A percentile compares a stretch with the other conserved stretches of the same genome.
phyloP scores from a whole-genome alignment of 2,113 vertebrate species.

The Bubo scandiacus region DNA sequence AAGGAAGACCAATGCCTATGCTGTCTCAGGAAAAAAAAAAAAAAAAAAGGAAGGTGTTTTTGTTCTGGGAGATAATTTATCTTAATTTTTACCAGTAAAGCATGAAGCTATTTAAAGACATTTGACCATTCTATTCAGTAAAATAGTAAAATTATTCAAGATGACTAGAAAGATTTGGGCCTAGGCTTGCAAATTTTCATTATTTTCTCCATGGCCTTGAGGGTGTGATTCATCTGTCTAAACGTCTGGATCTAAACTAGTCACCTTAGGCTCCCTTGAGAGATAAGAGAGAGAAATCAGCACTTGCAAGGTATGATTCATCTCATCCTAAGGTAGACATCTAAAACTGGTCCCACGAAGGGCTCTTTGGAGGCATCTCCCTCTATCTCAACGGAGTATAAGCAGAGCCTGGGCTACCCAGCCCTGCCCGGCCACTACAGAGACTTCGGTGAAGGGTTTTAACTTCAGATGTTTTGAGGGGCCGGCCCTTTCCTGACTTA shows the following conservation, averaged over 20 bases:
- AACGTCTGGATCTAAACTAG: neutral
- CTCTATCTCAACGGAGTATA: fast-evolving
- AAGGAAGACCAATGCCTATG: neutral
- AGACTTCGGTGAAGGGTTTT: neutral
- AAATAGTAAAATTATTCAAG: neutral
- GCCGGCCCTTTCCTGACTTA: neutral
- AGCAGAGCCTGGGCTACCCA: neutral
- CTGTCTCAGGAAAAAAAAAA: neutral
- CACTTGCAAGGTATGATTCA: constrained; percentile 11
- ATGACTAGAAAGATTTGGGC: neutral
- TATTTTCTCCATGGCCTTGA: constrained; percentile 1
- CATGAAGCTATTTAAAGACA: neutral
- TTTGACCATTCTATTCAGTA: neutral
- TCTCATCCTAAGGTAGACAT: neutral
- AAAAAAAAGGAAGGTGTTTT: neutral
- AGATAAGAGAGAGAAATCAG: constrained; percentile 10
- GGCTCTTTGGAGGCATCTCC: neutral
- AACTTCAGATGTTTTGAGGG: fast-evolving
- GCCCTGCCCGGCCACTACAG: neutral
- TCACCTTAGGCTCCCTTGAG: constrained; percentile 22
- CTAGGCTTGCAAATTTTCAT: constrained; percentile 1
- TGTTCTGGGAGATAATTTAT: neutral
- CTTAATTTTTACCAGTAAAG: neutral
- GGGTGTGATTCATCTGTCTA: constrained; percentile 31
- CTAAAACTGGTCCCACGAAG: neutral